Evolutionary conservation across 2,113 vertebrate genomes (phyloP).

Genomic region (Fukomys damarensis): DNA sequence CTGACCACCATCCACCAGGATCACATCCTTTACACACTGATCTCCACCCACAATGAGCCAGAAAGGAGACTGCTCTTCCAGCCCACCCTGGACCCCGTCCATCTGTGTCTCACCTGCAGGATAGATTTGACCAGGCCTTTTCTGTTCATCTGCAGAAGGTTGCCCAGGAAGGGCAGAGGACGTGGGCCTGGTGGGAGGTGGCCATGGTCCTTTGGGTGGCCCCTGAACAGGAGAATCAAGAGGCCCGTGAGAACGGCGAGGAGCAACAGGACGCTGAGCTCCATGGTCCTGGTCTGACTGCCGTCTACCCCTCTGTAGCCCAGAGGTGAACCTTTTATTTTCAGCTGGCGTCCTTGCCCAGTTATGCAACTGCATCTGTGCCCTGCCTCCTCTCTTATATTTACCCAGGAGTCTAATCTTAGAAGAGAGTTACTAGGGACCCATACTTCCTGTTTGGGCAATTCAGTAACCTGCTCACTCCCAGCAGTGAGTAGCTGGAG

Average conservation of each 20-base stretch:
- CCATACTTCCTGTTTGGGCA: neutral
- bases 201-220: neutral
- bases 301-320: neutral
- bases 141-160: slow-evolving; percentile 77
- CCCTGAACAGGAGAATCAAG: slow-evolving; percentile 49
- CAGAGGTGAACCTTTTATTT: neutral
- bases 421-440: no score
- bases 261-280: slow-evolving; percentile 53
- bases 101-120: slow-evolving; percentile 67
- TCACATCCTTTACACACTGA: neutral
- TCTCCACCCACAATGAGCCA: no score
- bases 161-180: slow-evolving; percentile 82
- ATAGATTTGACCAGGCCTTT: slow-evolving; percentile 70
- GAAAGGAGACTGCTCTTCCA: neutral
- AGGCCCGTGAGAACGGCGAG: slow-evolving; percentile 25
- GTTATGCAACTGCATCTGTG: neutral
- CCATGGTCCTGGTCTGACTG: neutral
- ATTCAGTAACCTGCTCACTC: accelerated
- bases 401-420: accelerated
- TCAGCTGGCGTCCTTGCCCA: accelerated
- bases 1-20: neutral
- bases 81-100: accelerated
- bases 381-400: neutral
- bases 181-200: slow-evolving; percentile 72
- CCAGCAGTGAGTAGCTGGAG: neutral